These are phyloP conservation scores for Ctenopoma multispine DNA, from an alignment of 2,797 vertebrate genomes.

Conservation along the genomic window DNA sequence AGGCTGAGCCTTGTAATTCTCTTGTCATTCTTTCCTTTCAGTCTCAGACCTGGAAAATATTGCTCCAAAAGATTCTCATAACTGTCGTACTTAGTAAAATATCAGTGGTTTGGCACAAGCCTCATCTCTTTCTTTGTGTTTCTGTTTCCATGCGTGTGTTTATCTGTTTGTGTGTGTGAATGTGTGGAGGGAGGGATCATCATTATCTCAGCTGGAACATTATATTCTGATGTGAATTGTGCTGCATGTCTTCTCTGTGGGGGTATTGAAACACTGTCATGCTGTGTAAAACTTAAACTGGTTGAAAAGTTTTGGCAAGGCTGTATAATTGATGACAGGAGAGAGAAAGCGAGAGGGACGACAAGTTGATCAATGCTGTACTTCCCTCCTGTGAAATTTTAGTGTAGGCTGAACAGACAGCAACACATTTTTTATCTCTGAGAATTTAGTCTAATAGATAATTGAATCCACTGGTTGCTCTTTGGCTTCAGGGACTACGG, in stretches of 20 bases:
- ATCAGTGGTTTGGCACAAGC: neutral
- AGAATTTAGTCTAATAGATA: neutral
- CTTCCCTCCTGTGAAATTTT: neutral
- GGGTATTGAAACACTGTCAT: neutral
- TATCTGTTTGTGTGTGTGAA: neutral
- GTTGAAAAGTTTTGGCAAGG: conserved; percentile 6
- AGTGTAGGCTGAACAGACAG: neutral
- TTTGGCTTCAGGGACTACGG: neutral
- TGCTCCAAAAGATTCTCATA: neutral
- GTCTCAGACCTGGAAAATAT: neutral
- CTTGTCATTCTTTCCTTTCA: neutral
- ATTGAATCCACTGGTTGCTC: neutral
- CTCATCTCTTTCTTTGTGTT: neutral
- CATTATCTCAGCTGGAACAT: neutral
- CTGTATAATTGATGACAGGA: neutral
- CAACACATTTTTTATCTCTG: neutral
- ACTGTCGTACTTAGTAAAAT: neutral
- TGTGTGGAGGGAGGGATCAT: neutral
- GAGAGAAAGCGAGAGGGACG: neutral
- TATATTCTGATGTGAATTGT: conserved; percentile 1
- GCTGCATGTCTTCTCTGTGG: neutral
- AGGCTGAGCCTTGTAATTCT: neutral
- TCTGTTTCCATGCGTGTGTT: neutral
- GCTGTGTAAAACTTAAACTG: neutral
- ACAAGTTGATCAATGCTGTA: neutral